Conservation (phyloP, 2,113 vertebrate species). For the Hipposideros armiger region DNA sequence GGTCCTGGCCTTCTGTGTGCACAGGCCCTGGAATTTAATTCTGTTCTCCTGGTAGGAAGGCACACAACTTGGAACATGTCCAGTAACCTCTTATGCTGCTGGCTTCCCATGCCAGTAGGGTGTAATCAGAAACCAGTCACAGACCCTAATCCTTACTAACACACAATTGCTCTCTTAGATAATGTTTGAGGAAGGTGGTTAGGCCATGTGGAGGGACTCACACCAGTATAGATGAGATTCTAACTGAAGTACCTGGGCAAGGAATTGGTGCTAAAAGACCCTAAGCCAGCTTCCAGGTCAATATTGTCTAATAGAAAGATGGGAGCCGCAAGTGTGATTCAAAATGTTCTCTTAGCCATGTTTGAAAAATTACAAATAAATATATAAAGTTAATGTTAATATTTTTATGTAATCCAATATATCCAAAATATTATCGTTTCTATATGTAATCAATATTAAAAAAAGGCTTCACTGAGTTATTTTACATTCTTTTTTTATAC, state of each 20-base stretch:
- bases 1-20: background rate
- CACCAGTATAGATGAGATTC: background rate
- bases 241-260: background rate
- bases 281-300: background rate
- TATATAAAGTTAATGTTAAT: background rate
- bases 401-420: background rate
- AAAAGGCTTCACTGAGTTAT: background rate
- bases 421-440: background rate
- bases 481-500: background rate
- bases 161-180: background rate
- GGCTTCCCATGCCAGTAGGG: background rate
- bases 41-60: background rate
- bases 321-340: background rate
- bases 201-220: background rate
- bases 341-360: background rate
- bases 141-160: background rate
- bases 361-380: conserved; percentile 24
- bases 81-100: background rate
- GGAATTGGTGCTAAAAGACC: background rate
- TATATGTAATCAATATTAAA: background rate
- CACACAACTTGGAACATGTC: background rate
- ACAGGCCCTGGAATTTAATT: background rate
- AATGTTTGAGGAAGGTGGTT: background rate
- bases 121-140: background rate
- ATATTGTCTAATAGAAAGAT: background rate